phyloP scores from a whole-genome alignment of 2,888 invertebrate species.

The Ferrisia virgata region DNA sequence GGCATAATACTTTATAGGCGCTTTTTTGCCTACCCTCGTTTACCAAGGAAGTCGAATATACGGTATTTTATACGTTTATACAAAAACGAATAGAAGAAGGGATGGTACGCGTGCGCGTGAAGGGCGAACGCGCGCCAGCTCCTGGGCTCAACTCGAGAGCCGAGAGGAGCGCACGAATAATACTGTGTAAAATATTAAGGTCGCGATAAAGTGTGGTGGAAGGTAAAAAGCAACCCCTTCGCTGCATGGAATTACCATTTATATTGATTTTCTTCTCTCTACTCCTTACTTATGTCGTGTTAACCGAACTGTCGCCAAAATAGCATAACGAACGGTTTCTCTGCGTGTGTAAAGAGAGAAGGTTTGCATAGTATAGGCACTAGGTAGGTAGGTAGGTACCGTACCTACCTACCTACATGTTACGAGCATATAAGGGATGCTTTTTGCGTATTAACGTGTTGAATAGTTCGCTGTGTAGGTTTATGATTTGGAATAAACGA shows the following conservation, averaged over 20 bases:
- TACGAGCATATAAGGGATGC: no score
- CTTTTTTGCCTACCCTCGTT: background rate
- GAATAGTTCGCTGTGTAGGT: background rate
- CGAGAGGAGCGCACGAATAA: slow-evolving; percentile 10
- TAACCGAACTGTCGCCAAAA: slow-evolving; percentile 37
- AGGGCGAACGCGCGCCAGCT: slow-evolving; percentile 23
- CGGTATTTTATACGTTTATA: background rate
- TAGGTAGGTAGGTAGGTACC: background rate
- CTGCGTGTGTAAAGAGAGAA: background rate
- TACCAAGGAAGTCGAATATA: background rate
- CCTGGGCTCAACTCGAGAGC: background rate
- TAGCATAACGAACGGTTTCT: background rate
- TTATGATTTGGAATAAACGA: background rate
- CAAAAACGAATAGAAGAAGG: background rate
- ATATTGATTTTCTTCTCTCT: slow-evolving; percentile 42
- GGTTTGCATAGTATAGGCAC: background rate
- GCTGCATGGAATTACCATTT: slow-evolving; percentile 43
- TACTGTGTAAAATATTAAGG: slow-evolving; percentile 42
- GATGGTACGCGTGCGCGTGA: slow-evolving; percentile 23
- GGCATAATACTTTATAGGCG: background rate
- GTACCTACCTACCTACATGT: no score
- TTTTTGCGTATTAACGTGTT: background rate
- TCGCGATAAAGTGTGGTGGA: slow-evolving; percentile 38
- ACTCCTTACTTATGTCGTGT: slow-evolving; percentile 30
- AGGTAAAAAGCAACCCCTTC: slow-evolving; percentile 43